A percentile compares a stretch with the other conserved stretches of the same genome.
Evolutionary conservation across 2,113 vertebrate species (phyloP).

Genomic region (Ailurus styani): DNA sequence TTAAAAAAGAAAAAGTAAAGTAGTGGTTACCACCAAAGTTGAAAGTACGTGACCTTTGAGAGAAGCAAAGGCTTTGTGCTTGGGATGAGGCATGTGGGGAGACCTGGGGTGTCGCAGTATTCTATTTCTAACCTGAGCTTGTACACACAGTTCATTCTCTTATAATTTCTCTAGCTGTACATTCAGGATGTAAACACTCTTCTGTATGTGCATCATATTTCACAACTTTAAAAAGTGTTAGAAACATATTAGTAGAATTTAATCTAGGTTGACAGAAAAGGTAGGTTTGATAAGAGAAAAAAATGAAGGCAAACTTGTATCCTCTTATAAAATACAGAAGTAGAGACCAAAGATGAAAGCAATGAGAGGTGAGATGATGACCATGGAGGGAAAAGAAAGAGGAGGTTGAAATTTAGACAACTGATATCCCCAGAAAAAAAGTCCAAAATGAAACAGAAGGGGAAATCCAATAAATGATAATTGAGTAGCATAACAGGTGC

Average conservation of each 20-base stretch:
- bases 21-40: neutral
- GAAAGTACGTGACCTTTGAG: neutral
- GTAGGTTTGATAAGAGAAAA: slow-evolving; percentile 3
- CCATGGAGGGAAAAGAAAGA: neutral
- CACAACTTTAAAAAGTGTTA: neutral
- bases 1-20: neutral
- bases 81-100: neutral
- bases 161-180: neutral
- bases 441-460: neutral
- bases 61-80: neutral
- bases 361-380: neutral
- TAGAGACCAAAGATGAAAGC: neutral
- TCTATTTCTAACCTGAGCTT: neutral
- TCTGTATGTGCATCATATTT: neutral
- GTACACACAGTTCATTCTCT: neutral
- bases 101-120: rapidly evolving
- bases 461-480: neutral
- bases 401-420: neutral
- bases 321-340: neutral
- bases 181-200: neutral
- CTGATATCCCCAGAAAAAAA: neutral
- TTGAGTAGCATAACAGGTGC: neutral
- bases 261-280: neutral
- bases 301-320: neutral
- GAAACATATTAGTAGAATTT: slow-evolving; percentile 10